phyloP scores from a whole-genome alignment of 2,888 invertebrate species.

The Dryobotodes eremita region DNA sequence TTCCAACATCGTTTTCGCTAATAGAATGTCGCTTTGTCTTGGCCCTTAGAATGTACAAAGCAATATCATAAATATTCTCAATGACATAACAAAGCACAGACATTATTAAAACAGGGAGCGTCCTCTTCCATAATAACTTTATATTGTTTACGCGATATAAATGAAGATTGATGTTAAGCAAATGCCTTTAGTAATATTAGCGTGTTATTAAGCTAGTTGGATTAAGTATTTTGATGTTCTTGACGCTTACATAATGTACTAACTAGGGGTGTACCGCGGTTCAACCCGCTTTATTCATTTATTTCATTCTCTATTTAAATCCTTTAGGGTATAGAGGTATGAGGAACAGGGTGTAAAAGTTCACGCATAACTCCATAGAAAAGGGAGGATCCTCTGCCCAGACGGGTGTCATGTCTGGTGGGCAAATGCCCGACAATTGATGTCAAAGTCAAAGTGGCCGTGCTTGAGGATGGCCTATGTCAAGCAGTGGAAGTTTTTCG shows the following conservation, averaged over 20 bases:
- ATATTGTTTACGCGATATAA: constrained; percentile 21
- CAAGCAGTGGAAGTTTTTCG: too few species aligned
- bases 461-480: too few species aligned
- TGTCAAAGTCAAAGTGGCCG: too few species aligned
- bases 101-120: neutral
- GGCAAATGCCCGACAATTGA: too few species aligned
- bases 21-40: too few species aligned
- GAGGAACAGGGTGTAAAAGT: accelerated
- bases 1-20: too few species aligned
- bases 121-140: neutral
- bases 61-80: neutral
- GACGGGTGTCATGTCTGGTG: too few species aligned
- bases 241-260: neutral
- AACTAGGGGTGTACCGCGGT: neutral
- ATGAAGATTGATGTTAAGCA: constrained; percentile 36
- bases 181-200: neutral
- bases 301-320: too few species aligned
- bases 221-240: too few species aligned
- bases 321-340: too few species aligned
- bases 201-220: neutral
- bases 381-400: too few species aligned
- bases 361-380: too few species aligned
- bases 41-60: accelerated
- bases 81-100: neutral
- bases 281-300: neutral